A percentile compares a stretch with the other conserved stretches of the same genome.
These are phyloP conservation scores for Equus quagga DNA, from an alignment of 2,113 vertebrate species.

Conservation along the genomic window DNA sequence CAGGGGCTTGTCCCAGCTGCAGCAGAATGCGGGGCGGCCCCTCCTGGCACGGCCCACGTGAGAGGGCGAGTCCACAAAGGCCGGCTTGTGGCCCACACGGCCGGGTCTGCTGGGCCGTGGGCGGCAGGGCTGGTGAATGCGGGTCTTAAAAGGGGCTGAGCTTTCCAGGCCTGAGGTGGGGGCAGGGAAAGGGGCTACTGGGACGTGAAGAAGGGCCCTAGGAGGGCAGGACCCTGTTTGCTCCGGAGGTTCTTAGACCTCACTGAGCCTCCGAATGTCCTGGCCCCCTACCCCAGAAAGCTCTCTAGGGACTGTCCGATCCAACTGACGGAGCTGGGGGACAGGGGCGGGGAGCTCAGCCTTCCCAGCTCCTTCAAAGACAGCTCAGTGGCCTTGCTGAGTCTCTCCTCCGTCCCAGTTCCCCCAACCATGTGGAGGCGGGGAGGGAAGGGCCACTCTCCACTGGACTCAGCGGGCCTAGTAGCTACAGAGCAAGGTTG, in stretches of 20 bases:
- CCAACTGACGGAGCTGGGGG: neutral
- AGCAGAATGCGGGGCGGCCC: conserved; percentile 64
- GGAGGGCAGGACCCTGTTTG: neutral
- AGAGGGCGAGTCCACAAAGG: conserved; percentile 71
- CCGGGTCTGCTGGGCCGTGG: neutral
- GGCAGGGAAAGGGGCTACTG: neutral
- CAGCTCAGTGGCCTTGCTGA: neutral
- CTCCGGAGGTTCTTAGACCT: neutral
- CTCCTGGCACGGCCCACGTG: conserved; percentile 61
- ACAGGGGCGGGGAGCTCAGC: neutral
- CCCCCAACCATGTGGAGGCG: neutral
- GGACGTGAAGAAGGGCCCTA: neutral
- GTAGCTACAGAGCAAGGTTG: neutral
- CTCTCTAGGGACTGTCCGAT: neutral
- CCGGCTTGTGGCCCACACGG: conserved; percentile 17
- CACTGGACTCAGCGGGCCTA: neutral
- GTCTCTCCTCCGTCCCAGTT: neutral
- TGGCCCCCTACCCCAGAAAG: neutral
- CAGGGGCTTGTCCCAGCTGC: conserved; percentile 70
- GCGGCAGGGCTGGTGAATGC: neutral
- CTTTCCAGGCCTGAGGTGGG: neutral
- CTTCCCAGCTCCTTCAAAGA: neutral
- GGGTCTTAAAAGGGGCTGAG: neutral
- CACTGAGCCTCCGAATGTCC: neutral
- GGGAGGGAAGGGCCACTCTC: neutral